Base-by-base conservation (phyloP, 2,797 vertebrate species). In the Xenops minutus region DNA sequence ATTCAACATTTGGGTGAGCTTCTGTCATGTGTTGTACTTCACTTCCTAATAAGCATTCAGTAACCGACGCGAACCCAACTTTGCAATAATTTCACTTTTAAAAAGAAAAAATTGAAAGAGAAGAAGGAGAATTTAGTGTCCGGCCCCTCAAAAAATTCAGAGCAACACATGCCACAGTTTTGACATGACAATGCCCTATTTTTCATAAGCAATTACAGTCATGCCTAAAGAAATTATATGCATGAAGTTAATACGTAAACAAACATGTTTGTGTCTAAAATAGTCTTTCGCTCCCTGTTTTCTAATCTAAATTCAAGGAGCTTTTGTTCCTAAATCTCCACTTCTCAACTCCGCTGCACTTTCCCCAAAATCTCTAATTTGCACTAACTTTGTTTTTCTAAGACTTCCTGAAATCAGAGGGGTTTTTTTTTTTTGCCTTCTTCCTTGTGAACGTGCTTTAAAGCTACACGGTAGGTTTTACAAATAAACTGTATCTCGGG, bases 401-500 rank as follows among this genome's bases (percentile, higher is more conserved):
- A 88, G 76, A 93, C 79, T 94, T 89, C 90, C 92, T 91, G 84
- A 95, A 93, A 96, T 88, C 72, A 82, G 82, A 67, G 36, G 66
- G 69, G 39, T 58, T 72, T 89, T 90, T 80, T 56, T 59, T 43
- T 75, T 32, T 49, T 49, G 24, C 41, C 39, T 43, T 11, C 30
- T 72, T 61, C 75, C 92, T 51, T 67, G 69, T 79, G 91, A 96
- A 79, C 10, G 66, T 93, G 59, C 79, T 88, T 96, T 79, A 86
- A 95, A 91, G 83, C 77, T 88, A 67, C 78, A 77, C 9, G 94
- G 72, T 85, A 92, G 80, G 83, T 95, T 92, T 94, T 88, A 91
- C 93, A 97, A 97, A 96, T 88, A 97, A 97, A 97, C 81, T 88
- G 41, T 88, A 91, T 93, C 78, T 96, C 34, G 8, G 72, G 61